phyloP scores from a whole-genome alignment of 2,888 invertebrate species.

The Synergus gifuensis region DNA sequence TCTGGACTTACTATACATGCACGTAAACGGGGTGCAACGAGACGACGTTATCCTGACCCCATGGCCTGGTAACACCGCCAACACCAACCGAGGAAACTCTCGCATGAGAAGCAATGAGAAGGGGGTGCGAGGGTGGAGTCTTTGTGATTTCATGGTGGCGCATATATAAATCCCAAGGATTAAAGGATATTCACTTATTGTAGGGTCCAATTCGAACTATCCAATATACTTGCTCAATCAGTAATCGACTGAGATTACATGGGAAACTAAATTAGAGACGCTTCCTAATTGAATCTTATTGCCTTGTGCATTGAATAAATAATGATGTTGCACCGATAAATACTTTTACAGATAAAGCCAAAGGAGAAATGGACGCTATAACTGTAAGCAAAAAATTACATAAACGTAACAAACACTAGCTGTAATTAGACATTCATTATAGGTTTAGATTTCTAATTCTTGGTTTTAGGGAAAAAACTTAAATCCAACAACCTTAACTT shows the following conservation, averaged over 20 bases:
- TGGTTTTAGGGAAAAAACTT: too few relatives aligned
- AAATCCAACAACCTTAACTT: too few relatives aligned
- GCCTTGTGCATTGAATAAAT: background rate
- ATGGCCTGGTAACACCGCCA: conserved; percentile 51
- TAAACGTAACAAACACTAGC: too few relatives aligned
- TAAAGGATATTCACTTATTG: conserved; percentile 26
- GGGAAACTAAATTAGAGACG: background rate
- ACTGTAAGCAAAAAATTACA: too few relatives aligned
- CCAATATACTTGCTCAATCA: background rate
- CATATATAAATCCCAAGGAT: conserved; percentile 61
- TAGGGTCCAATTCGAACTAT: background rate
- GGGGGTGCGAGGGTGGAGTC: conserved; percentile 58
- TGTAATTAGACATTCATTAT: too few relatives aligned
- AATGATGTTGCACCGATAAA: background rate
- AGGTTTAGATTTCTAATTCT: too few relatives aligned
- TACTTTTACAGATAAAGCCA: background rate
- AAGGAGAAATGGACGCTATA: background rate
- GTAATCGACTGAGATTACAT: background rate
- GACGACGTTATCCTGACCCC: conserved; percentile 41
- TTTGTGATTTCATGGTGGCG: conserved; percentile 72
- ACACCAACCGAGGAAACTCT: conserved; percentile 35
- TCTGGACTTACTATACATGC: conserved; percentile 38
- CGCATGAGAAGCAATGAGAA: conserved; percentile 42
- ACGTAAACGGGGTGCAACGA: background rate
- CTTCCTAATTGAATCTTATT: background rate